Evolutionary conservation across 2,888 invertebrate species (phyloP).

Genomic region (Apodemia zela): DNA sequence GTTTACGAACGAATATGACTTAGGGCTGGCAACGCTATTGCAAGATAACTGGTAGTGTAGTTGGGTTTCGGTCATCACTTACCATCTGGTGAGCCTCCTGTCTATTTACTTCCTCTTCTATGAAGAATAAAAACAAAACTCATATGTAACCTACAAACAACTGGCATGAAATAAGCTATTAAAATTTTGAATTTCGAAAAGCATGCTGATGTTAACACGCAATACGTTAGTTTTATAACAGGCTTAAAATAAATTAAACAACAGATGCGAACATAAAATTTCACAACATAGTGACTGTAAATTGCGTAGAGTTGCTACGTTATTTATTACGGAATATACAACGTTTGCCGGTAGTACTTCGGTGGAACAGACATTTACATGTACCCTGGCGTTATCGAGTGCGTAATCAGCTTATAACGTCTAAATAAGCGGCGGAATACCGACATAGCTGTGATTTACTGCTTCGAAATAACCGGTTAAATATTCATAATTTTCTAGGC

Average conservation of each 20-base stretch:
- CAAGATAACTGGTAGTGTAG: too few relatives aligned
- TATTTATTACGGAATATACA: constrained; percentile 36
- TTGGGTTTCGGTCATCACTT: too few relatives aligned
- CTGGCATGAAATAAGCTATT: not conserved
- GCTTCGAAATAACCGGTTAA: constrained; percentile 51
- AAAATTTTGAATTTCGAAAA: not conserved
- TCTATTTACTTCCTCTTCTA: too few relatives aligned
- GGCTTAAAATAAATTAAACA: constrained; percentile 24
- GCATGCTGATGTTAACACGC: constrained; percentile 12
- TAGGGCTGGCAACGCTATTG: too few relatives aligned
- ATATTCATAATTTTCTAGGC: constrained; percentile 34
- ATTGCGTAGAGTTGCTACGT: constrained; percentile 32
- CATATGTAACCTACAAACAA: not conserved
- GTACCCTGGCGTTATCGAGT: constrained; percentile 52
- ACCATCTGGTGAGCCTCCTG: too few relatives aligned
- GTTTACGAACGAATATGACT: too few relatives aligned
- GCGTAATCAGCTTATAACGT: constrained; percentile 62
- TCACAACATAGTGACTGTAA: constrained; percentile 26
- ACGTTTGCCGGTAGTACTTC: constrained; percentile 26
- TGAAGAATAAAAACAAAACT: too few relatives aligned
- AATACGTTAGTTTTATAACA: constrained; percentile 19
- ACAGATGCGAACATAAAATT: constrained; percentile 26
- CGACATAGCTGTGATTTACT: constrained; percentile 60
- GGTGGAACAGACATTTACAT: constrained; percentile 50
- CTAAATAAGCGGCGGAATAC: constrained; percentile 61